Percentiles rank a stretch among this genome's conserved stretches.
phyloP scores from a whole-genome alignment of 2,797 vertebrate genomes.

The Australoheros facetus region DNA sequence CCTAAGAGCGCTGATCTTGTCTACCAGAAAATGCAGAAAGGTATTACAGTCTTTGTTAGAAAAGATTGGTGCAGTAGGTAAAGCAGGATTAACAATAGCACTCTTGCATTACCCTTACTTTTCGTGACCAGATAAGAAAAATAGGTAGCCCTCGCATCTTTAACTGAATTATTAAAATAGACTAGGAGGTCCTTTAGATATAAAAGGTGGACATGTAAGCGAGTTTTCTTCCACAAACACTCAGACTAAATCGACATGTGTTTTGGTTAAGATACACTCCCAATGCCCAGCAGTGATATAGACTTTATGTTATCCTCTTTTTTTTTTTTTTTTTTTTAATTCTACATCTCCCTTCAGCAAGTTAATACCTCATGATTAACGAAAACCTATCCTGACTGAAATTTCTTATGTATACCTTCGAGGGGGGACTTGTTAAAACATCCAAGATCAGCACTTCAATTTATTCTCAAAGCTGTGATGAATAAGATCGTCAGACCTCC shows the following conservation, averaged over 20 bases:
- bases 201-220: no score
- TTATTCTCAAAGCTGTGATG: conserved; percentile 52
- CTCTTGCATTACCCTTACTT: no score
- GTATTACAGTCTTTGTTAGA: no score
- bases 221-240: no score
- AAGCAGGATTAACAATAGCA: no score
- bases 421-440: conserved; percentile 48
- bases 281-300: neutral
- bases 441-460: conserved; percentile 56
- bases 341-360: conserved; percentile 35
- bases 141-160: no score
- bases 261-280: neutral
- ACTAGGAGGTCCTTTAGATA: no score
- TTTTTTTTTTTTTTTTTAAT: neutral
- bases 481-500: conserved; percentile 43
- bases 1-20: no score
- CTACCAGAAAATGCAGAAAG: no score
- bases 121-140: no score
- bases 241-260: neutral
- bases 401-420: conserved; percentile 30
- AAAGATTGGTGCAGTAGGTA: no score
- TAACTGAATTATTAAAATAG: no score
- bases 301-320: neutral
- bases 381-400: conserved; percentile 37
- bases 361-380: conserved; percentile 32